Base-by-base conservation (phyloP, 2,888 invertebrate species). In the Cenopis cana region DNA sequence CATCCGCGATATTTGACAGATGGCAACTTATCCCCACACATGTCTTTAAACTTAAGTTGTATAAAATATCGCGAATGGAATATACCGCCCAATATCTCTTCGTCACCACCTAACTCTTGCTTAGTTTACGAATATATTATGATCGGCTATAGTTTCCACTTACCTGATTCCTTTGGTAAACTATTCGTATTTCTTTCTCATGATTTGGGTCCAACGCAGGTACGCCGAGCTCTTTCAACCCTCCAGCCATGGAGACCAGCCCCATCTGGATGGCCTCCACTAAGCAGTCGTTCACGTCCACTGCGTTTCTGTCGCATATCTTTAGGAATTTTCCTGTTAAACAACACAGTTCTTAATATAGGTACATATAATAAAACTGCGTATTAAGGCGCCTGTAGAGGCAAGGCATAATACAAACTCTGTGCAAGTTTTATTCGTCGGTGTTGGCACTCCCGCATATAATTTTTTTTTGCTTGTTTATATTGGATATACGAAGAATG, bases 201-300 rank as follows among this genome's bases (percentile, higher is more conserved):
- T 83, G 76, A 69, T 89, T 93, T 0, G 95, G 95, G 76, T 95
- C 95, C 14, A 95, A 77, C 0, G 88, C 68, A 0, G 94, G 94
- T 1, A 95, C 77, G 0, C 88, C 92, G 11, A 95, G 73, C 24
- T 95, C 94, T 1, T 91, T 87, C 8, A 95, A 87, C 0, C 95
- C 95, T 4, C 79, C 76, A 1, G 81, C 77, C 81, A 93, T 75
- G 0, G 69, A 64, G 10, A 84, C 85, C 17, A 95, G 77, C 49
- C 94, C 92, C 14, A 88, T 80, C 79, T 94, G 93, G 3, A 95
- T 88, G 2, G 94, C 94, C 14, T 94, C 93, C 69, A 91, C 88
- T 36, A 95, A 82, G 77, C 95, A 96, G 64, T 94, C 94, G 78
- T 95, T 95, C 12, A 95, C 87, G 56, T 95, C 94, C n/a, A 90